Evolutionary conservation across 2,113 vertebrate genomes (phyloP).

Genomic region (Anseranas semipalmata): DNA sequence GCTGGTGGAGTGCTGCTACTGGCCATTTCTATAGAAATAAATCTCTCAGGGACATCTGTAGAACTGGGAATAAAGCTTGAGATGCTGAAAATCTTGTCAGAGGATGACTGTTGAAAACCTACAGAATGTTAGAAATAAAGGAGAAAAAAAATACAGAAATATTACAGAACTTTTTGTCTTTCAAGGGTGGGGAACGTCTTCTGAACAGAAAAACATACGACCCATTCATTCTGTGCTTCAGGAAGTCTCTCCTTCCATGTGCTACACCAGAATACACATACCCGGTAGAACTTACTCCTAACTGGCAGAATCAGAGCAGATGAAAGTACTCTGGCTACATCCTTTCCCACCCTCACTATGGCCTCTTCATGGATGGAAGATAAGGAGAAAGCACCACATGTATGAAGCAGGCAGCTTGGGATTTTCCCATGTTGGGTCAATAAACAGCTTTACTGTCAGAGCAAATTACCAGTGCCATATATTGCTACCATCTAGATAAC

Average conservation of each 20-base stretch:
- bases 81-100: not conserved
- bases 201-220: not conserved
- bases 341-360: not conserved
- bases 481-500: not conserved
- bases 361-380: not conserved
- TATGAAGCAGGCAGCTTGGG: not conserved
- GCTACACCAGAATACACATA: not conserved
- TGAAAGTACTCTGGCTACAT: not conserved
- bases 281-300: not conserved
- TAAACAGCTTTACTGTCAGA: not conserved
- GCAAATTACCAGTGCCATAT: not conserved
- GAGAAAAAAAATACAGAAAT: not conserved
- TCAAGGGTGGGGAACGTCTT: not conserved
- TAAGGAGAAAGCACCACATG: not conserved
- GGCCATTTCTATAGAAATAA: slow-evolving; percentile 2
- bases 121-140: not conserved
- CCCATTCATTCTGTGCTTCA: not conserved
- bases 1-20: not conserved
- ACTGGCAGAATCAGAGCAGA: not conserved
- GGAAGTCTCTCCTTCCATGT: not conserved
- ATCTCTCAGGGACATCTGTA: not conserved
- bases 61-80: not conserved
- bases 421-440: not conserved
- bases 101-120: slow-evolving; percentile 23
- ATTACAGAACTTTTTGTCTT: not conserved